phyloP scores from a whole-genome alignment of 2,113 vertebrate genomes.

The Microcebus ravelobensis region DNA sequence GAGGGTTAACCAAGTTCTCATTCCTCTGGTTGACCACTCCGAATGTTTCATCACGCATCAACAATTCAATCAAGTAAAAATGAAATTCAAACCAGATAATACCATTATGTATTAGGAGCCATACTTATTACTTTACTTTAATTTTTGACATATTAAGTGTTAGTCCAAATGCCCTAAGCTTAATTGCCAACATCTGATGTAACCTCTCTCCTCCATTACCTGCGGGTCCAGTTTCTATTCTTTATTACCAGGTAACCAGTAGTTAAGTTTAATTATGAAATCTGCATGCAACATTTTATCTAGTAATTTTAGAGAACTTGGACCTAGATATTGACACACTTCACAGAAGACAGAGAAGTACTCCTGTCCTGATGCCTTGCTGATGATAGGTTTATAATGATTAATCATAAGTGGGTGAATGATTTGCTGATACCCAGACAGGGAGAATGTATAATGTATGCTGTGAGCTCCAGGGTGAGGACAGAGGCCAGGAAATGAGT shows the following conservation, averaged over 20 bases:
- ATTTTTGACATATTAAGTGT: not conserved
- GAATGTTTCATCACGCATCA: not conserved
- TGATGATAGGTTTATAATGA: not conserved
- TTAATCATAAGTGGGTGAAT: not conserved
- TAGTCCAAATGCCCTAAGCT: not conserved
- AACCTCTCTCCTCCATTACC: not conserved
- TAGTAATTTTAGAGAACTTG: not conserved
- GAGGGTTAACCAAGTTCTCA: conserved; percentile 32
- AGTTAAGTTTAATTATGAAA: not conserved
- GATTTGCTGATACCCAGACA: not conserved
- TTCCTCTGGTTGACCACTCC: conserved; percentile 37
- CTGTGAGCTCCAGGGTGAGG: not conserved
- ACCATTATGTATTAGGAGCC: not conserved
- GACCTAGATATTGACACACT: not conserved
- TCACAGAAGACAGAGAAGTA: not conserved
- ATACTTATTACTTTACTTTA: not conserved
- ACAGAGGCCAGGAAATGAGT: not conserved
- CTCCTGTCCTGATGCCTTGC: not conserved
- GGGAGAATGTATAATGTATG: not conserved
- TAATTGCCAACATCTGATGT: not conserved
- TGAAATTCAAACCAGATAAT: not conserved
- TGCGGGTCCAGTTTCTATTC: not conserved
- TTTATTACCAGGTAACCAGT: not conserved
- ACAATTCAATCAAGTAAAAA: conserved; percentile 15
- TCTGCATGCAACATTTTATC: not conserved